Conservation (phyloP, 2,888 invertebrate species). For the Thymelicus acteon region DNA sequence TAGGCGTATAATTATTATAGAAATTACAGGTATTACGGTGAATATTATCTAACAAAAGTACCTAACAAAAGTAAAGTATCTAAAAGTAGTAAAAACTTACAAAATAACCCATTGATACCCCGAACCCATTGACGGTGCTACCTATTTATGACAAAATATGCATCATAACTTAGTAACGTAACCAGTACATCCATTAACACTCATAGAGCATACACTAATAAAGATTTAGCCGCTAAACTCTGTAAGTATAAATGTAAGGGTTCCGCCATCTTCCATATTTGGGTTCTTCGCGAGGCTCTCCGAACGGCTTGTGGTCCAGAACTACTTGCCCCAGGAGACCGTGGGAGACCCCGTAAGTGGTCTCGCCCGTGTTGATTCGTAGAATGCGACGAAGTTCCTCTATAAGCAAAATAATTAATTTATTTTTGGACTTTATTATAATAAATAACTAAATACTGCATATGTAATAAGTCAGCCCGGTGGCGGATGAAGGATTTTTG, state of each 20-base stretch:
- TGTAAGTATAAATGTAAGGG: slow-evolving; percentile 70
- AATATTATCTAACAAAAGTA: too few relatives aligned
- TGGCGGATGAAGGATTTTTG: too few relatives aligned
- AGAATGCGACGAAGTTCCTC: slow-evolving; percentile 73
- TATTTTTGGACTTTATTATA: background rate
- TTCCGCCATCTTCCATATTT: slow-evolving; percentile 69
- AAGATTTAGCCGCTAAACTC: slow-evolving; percentile 46
- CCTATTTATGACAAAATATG: too few relatives aligned
- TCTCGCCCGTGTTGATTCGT: slow-evolving; percentile 72
- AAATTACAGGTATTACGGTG: too few relatives aligned
- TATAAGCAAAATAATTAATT: slow-evolving; percentile 43
- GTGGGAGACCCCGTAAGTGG: slow-evolving; percentile 66
- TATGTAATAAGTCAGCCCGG: too few relatives aligned
- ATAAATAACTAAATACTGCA: too few relatives aligned
- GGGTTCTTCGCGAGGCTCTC: slow-evolving; percentile 71
- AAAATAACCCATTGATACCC: too few relatives aligned
- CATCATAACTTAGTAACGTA: too few relatives aligned
- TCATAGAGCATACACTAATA: background rate
- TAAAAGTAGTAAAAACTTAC: too few relatives aligned
- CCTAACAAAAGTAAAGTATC: too few relatives aligned
- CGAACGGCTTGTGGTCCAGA: slow-evolving; percentile 73
- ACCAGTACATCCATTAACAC: background rate
- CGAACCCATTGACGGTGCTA: too few relatives aligned
- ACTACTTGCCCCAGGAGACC: slow-evolving; percentile 71
- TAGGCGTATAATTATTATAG: too few relatives aligned